These are phyloP conservation scores for Drosophila paucipuncta DNA, from an alignment of 2,888 invertebrate species.

Conservation along the genomic window DNA sequence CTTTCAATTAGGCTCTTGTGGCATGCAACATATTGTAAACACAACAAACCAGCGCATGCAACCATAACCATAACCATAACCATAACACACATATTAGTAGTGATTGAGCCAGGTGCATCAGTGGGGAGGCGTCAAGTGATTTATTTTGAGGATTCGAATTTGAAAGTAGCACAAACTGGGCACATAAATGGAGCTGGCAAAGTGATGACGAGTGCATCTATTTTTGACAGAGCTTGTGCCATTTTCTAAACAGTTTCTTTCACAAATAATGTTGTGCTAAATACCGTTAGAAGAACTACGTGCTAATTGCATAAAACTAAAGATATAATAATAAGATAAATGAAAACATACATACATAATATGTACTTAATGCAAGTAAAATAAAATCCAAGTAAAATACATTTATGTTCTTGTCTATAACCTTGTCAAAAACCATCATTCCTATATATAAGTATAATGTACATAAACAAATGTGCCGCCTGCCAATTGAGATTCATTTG, in stretches of 20 bases:
- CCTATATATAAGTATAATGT: neutral
- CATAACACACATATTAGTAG: neutral
- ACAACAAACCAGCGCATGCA: constrained; percentile 13
- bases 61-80: neutral
- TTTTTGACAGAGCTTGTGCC: constrained; percentile 44
- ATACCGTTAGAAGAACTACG: neutral
- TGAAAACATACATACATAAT: neutral
- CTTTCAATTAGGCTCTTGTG: constrained; percentile 43
- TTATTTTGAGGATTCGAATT: constrained; percentile 23
- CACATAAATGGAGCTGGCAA: constrained; percentile 26
- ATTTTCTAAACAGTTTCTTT: constrained; percentile 21
- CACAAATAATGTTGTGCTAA: constrained; percentile 2
- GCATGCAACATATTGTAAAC: constrained; percentile 38
- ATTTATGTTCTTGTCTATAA: constrained; percentile 1
- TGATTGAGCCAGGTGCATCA: constrained; percentile 35
- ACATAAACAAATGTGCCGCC: constrained; percentile 6
- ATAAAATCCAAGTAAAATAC: constrained; percentile 3
- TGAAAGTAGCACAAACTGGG: constrained; percentile 52
- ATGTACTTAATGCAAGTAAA: constrained; percentile 1
- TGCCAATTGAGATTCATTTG: constrained; percentile 40
- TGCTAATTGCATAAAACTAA: neutral
- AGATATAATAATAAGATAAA: neutral
- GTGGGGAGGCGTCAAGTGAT: constrained; percentile 11
- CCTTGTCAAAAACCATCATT: constrained; percentile 23
- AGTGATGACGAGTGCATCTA: constrained; percentile 24